phyloP scores from a whole-genome alignment of 2,888 invertebrate genomes.

The Drosophila pullipes region DNA sequence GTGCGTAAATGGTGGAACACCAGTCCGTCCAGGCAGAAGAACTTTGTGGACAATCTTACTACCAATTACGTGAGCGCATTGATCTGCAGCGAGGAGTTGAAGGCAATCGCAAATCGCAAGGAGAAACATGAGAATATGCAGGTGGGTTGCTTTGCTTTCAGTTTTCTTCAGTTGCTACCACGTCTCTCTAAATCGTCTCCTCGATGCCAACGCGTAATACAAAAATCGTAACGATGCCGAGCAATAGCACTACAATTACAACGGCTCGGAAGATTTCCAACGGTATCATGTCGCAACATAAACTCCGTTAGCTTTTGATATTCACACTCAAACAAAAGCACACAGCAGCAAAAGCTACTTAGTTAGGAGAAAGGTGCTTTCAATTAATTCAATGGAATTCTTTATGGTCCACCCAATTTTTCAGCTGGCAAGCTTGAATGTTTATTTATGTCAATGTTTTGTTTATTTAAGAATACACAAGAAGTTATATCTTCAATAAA shows the following conservation, averaged over 20 bases:
- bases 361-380: not conserved
- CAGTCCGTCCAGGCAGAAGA: conserved; percentile 88
- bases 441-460: not conserved
- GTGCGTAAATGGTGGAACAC: conserved; percentile 92
- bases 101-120: conserved; percentile 86
- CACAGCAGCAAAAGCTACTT: conserved; percentile 7
- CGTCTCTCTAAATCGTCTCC: not conserved
- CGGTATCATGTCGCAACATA: conserved; percentile 43
- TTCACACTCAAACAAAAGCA: not conserved
- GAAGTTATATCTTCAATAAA: not conserved
- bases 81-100: conserved; percentile 89
- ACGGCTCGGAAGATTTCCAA: conserved; percentile 65
- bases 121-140: conserved; percentile 88
- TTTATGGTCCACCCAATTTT: not conserved
- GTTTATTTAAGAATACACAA: not conserved
- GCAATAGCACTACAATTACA: conserved; percentile 55
- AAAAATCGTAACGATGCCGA: conserved; percentile 50
- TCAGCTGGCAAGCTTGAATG: not conserved
- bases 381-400: not conserved
- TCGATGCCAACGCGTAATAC: conserved; percentile 40
- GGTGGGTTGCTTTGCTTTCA: conserved; percentile 82
- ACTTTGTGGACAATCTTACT: conserved; percentile 90
- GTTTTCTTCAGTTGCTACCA: not conserved
- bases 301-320: not conserved
- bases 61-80: conserved; percentile 89